phyloP scores from a whole-genome alignment of 2,113 vertebrate genomes.

The Scalopus aquaticus region DNA sequence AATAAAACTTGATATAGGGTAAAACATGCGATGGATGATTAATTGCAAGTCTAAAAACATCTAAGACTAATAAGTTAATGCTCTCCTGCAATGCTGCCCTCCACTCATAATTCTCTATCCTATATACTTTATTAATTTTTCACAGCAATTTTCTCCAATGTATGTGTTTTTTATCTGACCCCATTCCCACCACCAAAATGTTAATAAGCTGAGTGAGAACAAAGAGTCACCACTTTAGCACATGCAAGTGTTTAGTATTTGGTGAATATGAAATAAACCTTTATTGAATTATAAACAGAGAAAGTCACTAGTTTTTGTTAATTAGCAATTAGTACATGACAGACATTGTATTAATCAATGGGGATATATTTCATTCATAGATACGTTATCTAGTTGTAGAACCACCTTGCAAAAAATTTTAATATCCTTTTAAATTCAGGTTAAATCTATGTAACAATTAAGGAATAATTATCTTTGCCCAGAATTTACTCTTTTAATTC shows the following conservation, averaged over 20 bases:
- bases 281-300: neutral
- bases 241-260: neutral
- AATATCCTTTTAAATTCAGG: neutral
- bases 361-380: neutral
- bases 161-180: neutral
- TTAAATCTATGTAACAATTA: neutral
- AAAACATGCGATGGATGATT: neutral
- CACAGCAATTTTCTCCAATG: neutral
- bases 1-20: neutral
- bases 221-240: conserved; percentile 1
- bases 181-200: neutral
- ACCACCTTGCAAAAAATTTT: neutral
- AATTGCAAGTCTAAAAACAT: neutral
- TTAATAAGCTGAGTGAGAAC: neutral
- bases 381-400: neutral
- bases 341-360: neutral
- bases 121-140: neutral
- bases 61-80: neutral
- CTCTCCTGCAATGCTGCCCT: neutral
- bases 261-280: neutral
- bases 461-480: neutral
- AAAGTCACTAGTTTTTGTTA: neutral
- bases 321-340: neutral
- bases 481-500: conserved; percentile 1
- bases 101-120: neutral